Evolutionary conservation across 2,888 invertebrate species (phyloP), one percentile per base, ranked within the genome.

Genomic region (Choristoneura rosaceana): DNA sequence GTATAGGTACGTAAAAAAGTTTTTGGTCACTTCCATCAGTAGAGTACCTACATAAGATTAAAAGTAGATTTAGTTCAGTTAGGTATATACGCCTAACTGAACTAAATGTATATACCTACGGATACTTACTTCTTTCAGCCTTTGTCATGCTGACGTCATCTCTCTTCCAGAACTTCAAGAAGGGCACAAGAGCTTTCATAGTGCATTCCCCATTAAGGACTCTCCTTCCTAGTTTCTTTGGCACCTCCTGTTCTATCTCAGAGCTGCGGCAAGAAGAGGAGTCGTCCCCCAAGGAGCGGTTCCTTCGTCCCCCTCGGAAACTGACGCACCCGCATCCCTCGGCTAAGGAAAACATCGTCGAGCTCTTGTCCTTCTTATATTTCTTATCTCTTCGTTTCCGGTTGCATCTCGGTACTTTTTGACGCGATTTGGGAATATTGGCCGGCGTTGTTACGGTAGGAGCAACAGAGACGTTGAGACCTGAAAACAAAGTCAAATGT

Each of bases 131-230:
- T 94, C 96, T 95, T 90, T 97, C 97, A 71, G 96, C 95, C 87
- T 96, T 96, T 33, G 96, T 96, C 96, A 97, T 97, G 90, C 96
- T 96, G 87, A 96, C 95, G 77, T 96, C 96, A 78, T 96, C 95
- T 77, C 96, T 95, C 74, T 96, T 95, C 95, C 96, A 96, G 82
- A 96, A 96, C 80, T 95, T 95, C 77, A 96, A 94, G 82, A 96
- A 95, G 0, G 96, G 96, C 80, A 96, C 95, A 80, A 96, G 84
- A 47, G 95, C 92, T 75, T 94, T 94, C 80, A 95, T 91, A 15
- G 94, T 93, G 77, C 92, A 93, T 79, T 94, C 93, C 74, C 91
- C 88, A 78, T 90, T 89, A 47, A 92, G 83, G 58, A 92, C 81
- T 75, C 88, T 84, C 73, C 86, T 89, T 2, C 91, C 87, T 43